Percentiles rank a stretch among this genome's conserved stretches.
These are phyloP conservation scores for Protula sp. DNA, from an alignment of 2,888 invertebrate genomes.

Conservation along the genomic window DNA sequence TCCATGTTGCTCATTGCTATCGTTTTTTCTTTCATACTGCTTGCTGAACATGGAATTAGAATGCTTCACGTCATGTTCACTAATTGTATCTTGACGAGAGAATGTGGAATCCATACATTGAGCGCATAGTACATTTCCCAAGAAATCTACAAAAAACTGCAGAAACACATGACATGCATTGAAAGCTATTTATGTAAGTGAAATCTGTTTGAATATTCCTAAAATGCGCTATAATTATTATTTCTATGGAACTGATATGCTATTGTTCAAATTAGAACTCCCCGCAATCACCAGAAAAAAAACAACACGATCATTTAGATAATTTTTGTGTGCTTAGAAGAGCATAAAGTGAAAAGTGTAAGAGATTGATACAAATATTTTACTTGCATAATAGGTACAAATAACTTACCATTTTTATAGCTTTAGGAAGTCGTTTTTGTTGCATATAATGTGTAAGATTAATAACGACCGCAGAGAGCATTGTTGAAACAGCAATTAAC, in stretches of 20 bases:
- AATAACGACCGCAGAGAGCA: conserved; percentile 21
- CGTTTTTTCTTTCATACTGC: not conserved
- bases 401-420: not conserved
- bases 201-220: not conserved
- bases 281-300: too few relatives aligned
- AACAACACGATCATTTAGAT: too few relatives aligned
- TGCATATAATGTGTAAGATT: conserved; percentile 22
- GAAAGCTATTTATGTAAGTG: too few relatives aligned
- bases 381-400: too few relatives aligned
- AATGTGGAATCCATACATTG: not conserved
- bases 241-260: too few relatives aligned
- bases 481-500: conserved; percentile 21
- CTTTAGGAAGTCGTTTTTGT: conserved; percentile 8
- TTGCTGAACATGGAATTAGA: not conserved
- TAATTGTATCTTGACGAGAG: not conserved
- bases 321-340: too few relatives aligned
- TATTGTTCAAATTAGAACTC: too few relatives aligned
- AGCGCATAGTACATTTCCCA: conserved; percentile 13
- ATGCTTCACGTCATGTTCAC: not conserved
- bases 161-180: too few relatives aligned
- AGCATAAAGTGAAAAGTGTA: too few relatives aligned
- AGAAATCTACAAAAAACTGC: conserved; percentile 9
- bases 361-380: too few relatives aligned
- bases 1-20: not conserved
- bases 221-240: too few relatives aligned